These are phyloP conservation scores for Capricornis sumatraensis DNA, from an alignment of 2,113 vertebrate genomes.

Conservation along the genomic window DNA sequence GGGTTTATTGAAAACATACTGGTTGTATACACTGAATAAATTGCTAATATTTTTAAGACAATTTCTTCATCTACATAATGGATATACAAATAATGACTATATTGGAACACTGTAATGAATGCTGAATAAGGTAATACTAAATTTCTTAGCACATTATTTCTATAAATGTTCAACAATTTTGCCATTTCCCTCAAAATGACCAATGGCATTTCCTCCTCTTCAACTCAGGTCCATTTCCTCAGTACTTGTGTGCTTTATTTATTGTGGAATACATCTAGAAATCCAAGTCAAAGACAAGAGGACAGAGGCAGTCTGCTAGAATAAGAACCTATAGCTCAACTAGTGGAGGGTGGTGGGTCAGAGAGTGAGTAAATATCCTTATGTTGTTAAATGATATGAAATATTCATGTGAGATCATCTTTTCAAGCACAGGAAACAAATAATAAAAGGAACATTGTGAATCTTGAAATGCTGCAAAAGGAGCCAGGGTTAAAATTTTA, in stretches of 20 bases:
- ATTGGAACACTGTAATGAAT: neutral
- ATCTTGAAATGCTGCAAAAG: conserved; percentile 78
- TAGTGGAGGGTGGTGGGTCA: neutral
- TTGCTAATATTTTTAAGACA: neutral
- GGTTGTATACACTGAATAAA: neutral
- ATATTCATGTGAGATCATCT: neutral
- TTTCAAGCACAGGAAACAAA: conserved; percentile 67
- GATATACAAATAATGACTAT: neutral
- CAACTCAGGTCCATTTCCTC: neutral
- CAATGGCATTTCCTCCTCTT: fast-evolving
- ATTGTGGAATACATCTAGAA: neutral
- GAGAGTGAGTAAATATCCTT: neutral
- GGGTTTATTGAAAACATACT: neutral
- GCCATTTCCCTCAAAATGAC: neutral
- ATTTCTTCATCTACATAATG: neutral
- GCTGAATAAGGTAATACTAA: neutral
- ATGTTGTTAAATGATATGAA: conserved; percentile 46
- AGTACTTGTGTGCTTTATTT: fast-evolving
- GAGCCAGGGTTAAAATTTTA: conserved; percentile 80
- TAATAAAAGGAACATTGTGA: conserved; percentile 68
- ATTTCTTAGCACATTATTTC: neutral
- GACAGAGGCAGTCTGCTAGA: neutral
- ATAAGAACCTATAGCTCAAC: neutral
- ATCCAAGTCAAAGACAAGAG: no score
- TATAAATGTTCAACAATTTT: neutral